Percentiles rank a stretch among this genome's conserved stretches.
Conservation (phyloP, 2,797 vertebrate species). For the Myotis daubentonii region DNA sequence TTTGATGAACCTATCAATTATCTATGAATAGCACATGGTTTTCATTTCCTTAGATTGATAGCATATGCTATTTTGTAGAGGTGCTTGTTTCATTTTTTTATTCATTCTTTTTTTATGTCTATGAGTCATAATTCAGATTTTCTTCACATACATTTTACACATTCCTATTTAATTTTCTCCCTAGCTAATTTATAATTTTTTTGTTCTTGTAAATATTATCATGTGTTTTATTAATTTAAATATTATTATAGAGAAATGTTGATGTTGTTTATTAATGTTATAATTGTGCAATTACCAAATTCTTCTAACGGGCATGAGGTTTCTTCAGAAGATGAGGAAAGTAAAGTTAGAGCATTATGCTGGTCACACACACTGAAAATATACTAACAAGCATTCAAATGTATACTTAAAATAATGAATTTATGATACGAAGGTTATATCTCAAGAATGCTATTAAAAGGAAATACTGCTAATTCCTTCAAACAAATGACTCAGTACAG, state of each 20-base stretch:
- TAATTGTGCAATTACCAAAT: neutral
- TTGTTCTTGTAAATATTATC: neutral
- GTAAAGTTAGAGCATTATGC: neutral
- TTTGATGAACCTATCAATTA: neutral
- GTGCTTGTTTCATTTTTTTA: neutral
- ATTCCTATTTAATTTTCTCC: neutral
- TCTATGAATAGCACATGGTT: neutral
- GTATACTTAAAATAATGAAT: neutral
- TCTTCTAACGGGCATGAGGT: neutral
- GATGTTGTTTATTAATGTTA: neutral
- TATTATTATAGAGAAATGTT: neutral
- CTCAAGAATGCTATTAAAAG: neutral
- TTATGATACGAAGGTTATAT: neutral
- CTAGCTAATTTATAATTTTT: neutral
- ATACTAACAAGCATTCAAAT: neutral
- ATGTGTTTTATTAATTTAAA: neutral
- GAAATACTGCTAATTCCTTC: neutral
- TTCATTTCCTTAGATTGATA: neutral
- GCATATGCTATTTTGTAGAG: neutral
- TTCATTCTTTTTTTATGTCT: neutral
- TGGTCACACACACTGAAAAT: constrained; percentile 14
- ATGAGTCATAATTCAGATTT: neutral
- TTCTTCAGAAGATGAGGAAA: constrained; percentile 2
- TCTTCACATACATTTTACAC: neutral
- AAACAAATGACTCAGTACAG: neutral